These are phyloP conservation scores for Pteromalus puparum DNA, from an alignment of 1,140 invertebrate species.

Conservation along the genomic window DNA sequence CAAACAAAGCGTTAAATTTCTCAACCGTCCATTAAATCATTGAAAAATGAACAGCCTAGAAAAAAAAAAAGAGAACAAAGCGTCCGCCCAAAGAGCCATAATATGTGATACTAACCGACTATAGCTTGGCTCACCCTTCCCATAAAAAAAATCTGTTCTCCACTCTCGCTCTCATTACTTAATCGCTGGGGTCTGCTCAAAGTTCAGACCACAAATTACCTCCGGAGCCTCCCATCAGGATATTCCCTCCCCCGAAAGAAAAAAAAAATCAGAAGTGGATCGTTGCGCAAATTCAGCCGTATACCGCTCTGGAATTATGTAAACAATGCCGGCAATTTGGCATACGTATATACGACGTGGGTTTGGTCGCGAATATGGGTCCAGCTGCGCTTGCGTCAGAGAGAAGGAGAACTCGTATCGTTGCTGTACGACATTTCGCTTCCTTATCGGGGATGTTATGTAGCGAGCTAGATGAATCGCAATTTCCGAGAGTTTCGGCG, in stretches of 20 bases:
- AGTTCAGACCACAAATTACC: not conserved
- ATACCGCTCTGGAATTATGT: not conserved
- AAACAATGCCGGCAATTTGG: constrained; percentile 5
- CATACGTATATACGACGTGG: too few relatives aligned
- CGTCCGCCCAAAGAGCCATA: too few relatives aligned
- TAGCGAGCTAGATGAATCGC: not conserved
- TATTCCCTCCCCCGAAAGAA: not conserved
- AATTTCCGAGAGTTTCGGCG: not conserved
- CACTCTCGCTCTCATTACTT: not conserved
- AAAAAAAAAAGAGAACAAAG: not conserved
- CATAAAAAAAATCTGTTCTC: constrained; percentile 1
- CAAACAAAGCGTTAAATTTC: not conserved
- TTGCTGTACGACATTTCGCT: constrained; percentile 28
- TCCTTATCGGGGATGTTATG: constrained; percentile 33
- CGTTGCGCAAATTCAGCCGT: not conserved
- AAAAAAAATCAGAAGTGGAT: not conserved
- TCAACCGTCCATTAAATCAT: not conserved
- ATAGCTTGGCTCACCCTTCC: not conserved
- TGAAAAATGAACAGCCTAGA: not conserved
- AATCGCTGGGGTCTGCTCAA: not conserved
- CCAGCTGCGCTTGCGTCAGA: not conserved
- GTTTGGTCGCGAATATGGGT: constrained; percentile 11
- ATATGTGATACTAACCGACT: not conserved
- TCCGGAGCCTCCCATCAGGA: not conserved
- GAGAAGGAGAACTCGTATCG: not conserved